These are phyloP conservation scores for Monoplex corrugatus DNA, from an alignment of 2,888 invertebrate genomes.

Conservation along the genomic window DNA sequence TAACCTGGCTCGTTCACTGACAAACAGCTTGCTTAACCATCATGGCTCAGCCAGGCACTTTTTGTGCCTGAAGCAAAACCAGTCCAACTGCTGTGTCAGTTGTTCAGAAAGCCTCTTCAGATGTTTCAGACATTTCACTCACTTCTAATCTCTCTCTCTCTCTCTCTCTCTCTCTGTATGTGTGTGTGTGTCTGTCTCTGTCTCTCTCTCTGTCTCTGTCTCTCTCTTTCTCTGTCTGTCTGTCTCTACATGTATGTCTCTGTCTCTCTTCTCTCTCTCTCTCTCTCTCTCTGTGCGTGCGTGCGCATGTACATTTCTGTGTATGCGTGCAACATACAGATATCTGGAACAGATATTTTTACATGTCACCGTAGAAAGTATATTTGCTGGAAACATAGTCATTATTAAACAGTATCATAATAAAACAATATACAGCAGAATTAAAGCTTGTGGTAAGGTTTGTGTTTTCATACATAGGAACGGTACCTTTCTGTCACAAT, in stretches of 20 bases:
- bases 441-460: no score
- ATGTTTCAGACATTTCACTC: slow-evolving; percentile 25
- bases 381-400: no score
- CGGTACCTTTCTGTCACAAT: no score
- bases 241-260: not conserved
- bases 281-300: not conserved
- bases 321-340: no score
- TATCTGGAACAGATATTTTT: no score
- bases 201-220: not conserved
- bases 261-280: not conserved
- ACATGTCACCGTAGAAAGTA: no score
- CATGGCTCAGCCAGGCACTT: not conserved
- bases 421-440: no score
- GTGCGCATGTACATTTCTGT: no score
- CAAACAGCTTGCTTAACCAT: not conserved
- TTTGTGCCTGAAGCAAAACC: not conserved
- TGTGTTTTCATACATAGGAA: no score
- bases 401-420: no score
- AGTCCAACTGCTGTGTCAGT: not conserved
- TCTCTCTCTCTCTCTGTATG: not conserved
- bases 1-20: slow-evolving; percentile 34
- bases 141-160: not conserved
- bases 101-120: not conserved
- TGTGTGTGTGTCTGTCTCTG: slow-evolving; percentile 25
- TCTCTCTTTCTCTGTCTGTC: slow-evolving; percentile 6